phyloP scores from a whole-genome alignment of 2,888 invertebrate species.

The Pharmacophagus antenor region DNA sequence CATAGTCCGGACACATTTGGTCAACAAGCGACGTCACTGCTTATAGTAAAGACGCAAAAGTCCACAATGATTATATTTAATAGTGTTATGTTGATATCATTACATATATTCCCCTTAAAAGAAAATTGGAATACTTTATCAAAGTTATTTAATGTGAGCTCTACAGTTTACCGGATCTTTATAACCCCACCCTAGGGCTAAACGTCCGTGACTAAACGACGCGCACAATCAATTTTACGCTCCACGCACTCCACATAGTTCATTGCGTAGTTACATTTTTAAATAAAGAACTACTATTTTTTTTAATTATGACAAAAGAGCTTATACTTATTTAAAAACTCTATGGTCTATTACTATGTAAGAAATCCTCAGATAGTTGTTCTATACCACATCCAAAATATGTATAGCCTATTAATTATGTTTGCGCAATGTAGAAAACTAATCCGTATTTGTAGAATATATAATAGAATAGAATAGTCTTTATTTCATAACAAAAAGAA shows the following conservation, averaged over 20 bases:
- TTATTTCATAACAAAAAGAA: too few species aligned
- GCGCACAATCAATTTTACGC: constrained; percentile 18
- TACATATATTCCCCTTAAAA: neutral
- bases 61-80: too few species aligned
- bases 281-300: neutral
- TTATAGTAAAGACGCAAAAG: too few species aligned
- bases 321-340: neutral
- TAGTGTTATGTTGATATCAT: neutral
- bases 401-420: too few species aligned
- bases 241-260: constrained; percentile 5
- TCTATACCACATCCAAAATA: too few species aligned
- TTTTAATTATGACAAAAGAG: neutral
- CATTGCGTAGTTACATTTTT: neutral
- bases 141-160: neutral
- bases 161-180: constrained; percentile 19
- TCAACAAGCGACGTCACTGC: too few species aligned
- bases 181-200: constrained; percentile 14
- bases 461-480: too few species aligned
- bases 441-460: too few species aligned
- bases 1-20: too few species aligned
- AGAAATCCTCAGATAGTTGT: too few species aligned
- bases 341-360: neutral
- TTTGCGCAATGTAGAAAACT: too few species aligned
- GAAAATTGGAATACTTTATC: neutral
- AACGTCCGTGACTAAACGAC: constrained; percentile 20